Evolutionary conservation across 1,140 invertebrate species (phyloP).

Genomic region (Lucilia cuprina): DNA sequence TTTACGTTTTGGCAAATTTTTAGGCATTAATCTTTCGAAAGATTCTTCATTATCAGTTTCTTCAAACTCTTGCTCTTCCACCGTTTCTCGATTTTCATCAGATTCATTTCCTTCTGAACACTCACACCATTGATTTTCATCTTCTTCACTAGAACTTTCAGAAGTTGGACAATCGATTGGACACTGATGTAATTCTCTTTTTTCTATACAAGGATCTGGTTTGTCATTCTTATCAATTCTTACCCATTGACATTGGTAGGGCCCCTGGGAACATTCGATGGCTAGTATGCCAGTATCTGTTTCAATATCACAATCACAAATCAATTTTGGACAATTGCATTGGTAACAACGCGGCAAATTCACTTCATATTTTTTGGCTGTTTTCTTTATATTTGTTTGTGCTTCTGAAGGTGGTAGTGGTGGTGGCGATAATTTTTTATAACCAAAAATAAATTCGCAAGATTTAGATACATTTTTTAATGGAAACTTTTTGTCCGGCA

Average conservation of each 20-base stretch:
- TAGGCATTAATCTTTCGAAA: not conserved
- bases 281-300: conserved; percentile 42
- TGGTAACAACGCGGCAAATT: not conserved
- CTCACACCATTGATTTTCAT: conserved; percentile 28
- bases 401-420: not conserved
- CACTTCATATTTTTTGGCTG: not conserved
- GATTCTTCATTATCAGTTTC: not conserved
- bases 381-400: not conserved
- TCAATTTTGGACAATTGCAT: conserved; percentile 38
- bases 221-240: conserved; percentile 38
- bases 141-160: not conserved
- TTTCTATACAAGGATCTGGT: conserved; percentile 8
- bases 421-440: not conserved
- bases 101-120: conserved; percentile 12
- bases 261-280: conserved; percentile 53
- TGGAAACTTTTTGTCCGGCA: not conserved
- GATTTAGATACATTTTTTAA: not conserved
- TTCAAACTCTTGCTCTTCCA: conserved; percentile 11
- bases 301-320: conserved; percentile 39
- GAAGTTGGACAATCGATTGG: conserved; percentile 31
- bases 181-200: conserved; percentile 35
- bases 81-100: not conserved
- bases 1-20: not conserved
- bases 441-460: not conserved
- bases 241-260: conserved; percentile 53